These are phyloP conservation scores for Apomyelois bistriatella DNA, from an alignment of 2,888 invertebrate genomes.

Conservation along the genomic window DNA sequence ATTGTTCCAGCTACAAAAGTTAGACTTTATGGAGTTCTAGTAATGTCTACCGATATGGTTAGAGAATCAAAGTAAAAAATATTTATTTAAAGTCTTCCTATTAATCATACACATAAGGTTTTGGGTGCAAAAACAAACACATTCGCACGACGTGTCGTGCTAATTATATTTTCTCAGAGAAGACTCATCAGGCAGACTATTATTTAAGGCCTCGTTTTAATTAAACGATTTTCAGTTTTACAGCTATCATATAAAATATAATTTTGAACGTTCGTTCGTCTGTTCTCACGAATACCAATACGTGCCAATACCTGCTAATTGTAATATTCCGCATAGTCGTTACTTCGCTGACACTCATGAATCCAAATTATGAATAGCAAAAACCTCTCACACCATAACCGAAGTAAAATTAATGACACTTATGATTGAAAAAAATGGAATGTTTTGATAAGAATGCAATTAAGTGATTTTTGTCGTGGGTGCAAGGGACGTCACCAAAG, in stretches of 20 bases:
- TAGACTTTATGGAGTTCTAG: neutral
- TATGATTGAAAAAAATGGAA: conserved; percentile 22
- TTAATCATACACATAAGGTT: neutral
- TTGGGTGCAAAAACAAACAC: neutral
- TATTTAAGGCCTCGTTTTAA: neutral
- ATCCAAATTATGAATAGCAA: neutral
- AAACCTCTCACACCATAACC: conserved; percentile 16
- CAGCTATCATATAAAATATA: neutral
- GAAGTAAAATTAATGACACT: conserved; percentile 31
- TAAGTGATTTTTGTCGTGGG: conserved; percentile 35
- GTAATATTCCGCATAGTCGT: conserved; percentile 1
- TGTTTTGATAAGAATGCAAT: conserved; percentile 48
- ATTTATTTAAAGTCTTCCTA: neutral
- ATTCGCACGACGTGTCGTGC: neutral
- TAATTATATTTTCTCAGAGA: conserved; percentile 10
- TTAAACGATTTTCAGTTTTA: neutral
- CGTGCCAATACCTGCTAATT: neutral
- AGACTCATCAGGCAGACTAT: neutral
- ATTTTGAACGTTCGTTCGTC: neutral
- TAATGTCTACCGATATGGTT: neutral
- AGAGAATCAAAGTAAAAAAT: neutral
- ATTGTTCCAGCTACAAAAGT: neutral
- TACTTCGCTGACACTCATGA: neutral
- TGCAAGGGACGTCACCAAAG: conserved; percentile 43
- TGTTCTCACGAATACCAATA: neutral